A percentile compares a stretch with the other conserved stretches of the same genome.
Evolutionary conservation across 2,888 invertebrate genomes (phyloP).

Genomic region (Labia minor): DNA sequence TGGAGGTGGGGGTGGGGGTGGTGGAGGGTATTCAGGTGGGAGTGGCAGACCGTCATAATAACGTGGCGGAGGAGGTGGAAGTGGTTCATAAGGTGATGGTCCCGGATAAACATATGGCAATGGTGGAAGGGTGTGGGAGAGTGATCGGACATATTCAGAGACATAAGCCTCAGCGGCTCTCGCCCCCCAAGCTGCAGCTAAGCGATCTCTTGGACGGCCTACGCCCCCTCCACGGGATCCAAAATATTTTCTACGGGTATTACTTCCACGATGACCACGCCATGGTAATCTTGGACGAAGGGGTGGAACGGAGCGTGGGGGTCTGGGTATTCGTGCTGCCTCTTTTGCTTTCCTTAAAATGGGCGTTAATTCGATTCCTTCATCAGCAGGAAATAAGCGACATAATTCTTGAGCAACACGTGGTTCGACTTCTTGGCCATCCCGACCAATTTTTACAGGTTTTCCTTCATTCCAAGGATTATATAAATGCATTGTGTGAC

Average conservation of each 20-base stretch:
- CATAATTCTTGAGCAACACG: conserved; percentile 90
- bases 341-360: conserved; percentile 77
- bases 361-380: conserved; percentile 76
- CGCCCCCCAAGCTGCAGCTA: conserved; percentile 43
- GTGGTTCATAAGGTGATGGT: conserved; percentile 48
- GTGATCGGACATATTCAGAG: conserved; percentile 78
- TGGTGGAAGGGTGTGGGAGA: conserved; percentile 77
- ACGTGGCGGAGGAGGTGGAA: conserved; percentile 64
- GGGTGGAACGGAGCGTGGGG: conserved; percentile 31
- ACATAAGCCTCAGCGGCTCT: conserved; percentile 71
- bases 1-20: conserved; percentile 40
- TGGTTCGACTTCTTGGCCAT: conserved; percentile 96
- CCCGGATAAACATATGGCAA: conserved; percentile 70
- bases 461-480: conserved; percentile 98
- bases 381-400: conserved; percentile 86
- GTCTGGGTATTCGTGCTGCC: conserved; percentile 53
- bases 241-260: conserved; percentile 44
- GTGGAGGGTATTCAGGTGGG: conserved; percentile 61
- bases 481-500: conserved; percentile 81
- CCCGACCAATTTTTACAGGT: conserved; percentile 97
- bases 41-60: conserved; percentile 68
- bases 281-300: not conserved
- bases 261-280: not conserved
- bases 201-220: conserved; percentile 38
- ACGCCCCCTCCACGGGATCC: conserved; percentile 29